These are phyloP conservation scores for Cantharis rufa DNA, from an alignment of 2,888 invertebrate genomes.

Conservation along the genomic window DNA sequence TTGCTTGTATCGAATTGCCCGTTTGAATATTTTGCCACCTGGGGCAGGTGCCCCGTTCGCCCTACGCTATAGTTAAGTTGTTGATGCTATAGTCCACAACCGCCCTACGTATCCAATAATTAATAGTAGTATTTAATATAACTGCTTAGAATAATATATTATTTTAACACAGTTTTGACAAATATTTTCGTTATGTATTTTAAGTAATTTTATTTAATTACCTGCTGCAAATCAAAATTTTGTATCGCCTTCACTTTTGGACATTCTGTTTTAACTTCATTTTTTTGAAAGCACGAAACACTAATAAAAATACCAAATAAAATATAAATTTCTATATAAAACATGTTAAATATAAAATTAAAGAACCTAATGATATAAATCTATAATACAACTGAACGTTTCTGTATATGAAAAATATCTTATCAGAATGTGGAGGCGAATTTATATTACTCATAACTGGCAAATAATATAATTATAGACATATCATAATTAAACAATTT, in stretches of 20 bases:
- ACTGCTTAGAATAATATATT: too few relatives aligned
- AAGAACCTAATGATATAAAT: not conserved
- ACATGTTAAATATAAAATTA: conserved; percentile 7
- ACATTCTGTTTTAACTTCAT: conserved; percentile 71
- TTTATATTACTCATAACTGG: conserved; percentile 1
- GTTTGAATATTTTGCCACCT: too few relatives aligned
- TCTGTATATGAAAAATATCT: not conserved
- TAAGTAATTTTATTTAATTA: conserved; percentile 42
- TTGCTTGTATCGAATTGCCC: too few relatives aligned
- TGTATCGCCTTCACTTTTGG: conserved; percentile 78
- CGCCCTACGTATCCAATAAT: too few relatives aligned
- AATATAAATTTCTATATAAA: conserved; percentile 2
- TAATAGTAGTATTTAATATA: too few relatives aligned
- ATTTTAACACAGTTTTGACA: too few relatives aligned
- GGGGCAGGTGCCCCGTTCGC: too few relatives aligned
- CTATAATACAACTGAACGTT: not conserved
- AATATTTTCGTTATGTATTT: too few relatives aligned
- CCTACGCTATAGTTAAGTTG: too few relatives aligned
- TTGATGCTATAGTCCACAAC: too few relatives aligned
- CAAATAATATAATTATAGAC: not conserved
- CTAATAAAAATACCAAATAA: not conserved
- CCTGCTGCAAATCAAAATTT: conserved; percentile 78
- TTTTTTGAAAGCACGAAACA: conserved; percentile 38
- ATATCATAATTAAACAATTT: not conserved
- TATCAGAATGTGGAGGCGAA: conserved; percentile 13